A percentile compares a stretch with the other conserved stretches of the same genome.
phyloP scores from a whole-genome alignment of 2,797 vertebrate species.

The Cyclura pinguis region DNA sequence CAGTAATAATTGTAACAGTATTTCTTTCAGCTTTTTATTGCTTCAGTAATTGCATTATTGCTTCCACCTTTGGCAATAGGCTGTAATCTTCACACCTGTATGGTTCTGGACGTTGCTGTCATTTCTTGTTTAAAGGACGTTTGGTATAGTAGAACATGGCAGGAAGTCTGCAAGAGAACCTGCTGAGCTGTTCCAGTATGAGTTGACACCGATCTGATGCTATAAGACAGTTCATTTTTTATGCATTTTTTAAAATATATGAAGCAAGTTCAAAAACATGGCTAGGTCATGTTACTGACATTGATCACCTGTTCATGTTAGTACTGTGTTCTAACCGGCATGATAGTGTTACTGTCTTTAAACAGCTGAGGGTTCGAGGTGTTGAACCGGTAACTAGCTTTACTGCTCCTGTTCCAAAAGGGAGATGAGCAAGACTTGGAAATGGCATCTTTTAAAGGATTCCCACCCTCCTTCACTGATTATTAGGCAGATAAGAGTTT shows the following conservation, averaged over 20 bases:
- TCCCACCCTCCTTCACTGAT: not conserved
- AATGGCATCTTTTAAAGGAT: not conserved
- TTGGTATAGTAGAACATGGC: not conserved
- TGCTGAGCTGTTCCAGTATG: not conserved
- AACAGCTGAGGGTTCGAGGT: not conserved
- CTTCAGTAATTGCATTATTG: not conserved
- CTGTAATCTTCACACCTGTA: not conserved
- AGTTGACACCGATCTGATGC: not conserved
- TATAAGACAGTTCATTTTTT: not conserved
- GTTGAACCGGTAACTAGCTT: not conserved
- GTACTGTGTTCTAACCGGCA: not conserved
- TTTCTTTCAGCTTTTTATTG: not conserved
- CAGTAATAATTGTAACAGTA: not conserved
- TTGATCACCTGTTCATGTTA: not conserved
- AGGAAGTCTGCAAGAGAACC: not conserved
- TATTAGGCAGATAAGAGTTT: not conserved
- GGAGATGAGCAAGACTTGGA: not conserved
- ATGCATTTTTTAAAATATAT: not conserved
- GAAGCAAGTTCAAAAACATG: not conserved
- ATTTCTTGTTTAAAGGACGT: not conserved
- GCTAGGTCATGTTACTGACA: not conserved
- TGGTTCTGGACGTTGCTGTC: not conserved
- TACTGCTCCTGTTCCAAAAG: not conserved
- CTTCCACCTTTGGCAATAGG: not conserved
- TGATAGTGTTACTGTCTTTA: not conserved